Percentiles rank a stretch among this genome's conserved stretches.
Evolutionary conservation across 2,888 invertebrate species (phyloP).

Genomic region (Pollenia angustigena): DNA sequence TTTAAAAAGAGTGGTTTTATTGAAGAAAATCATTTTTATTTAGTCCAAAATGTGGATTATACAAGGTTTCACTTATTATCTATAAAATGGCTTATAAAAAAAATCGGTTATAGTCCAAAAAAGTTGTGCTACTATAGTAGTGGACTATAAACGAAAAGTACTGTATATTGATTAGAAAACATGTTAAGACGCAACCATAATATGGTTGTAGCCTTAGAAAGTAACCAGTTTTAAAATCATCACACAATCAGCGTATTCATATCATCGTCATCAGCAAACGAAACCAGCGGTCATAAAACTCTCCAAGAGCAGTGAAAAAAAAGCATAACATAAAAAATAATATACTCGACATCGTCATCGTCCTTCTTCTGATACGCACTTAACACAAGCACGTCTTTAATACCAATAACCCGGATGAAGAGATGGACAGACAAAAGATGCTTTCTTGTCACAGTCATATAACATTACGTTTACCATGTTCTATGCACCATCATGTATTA

Average conservation of each 20-base stretch:
- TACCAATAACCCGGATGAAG: slow-evolving; percentile 20
- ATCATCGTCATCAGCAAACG: slow-evolving; percentile 33
- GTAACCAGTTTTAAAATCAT: not conserved
- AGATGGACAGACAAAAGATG: slow-evolving; percentile 10
- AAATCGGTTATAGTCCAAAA: too few relatives aligned
- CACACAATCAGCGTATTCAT: slow-evolving; percentile 11
- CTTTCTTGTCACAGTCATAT: slow-evolving; percentile 47
- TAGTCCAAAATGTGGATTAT: too few relatives aligned
- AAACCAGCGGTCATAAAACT: slow-evolving; percentile 60
- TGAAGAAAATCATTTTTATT: too few relatives aligned
- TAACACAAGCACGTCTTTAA: slow-evolving; percentile 64
- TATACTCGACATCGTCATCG: slow-evolving; percentile 22
- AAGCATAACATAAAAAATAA: slow-evolving; percentile 34
- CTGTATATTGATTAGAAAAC: too few relatives aligned
- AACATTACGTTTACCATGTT: slow-evolving; percentile 7
- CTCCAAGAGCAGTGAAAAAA: slow-evolving; percentile 31
- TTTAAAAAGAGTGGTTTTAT: too few relatives aligned
- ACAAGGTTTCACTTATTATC: too few relatives aligned
- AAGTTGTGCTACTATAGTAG: too few relatives aligned
- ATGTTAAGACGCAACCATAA: too few relatives aligned
- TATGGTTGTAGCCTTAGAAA: too few relatives aligned
- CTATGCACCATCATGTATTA: slow-evolving; percentile 43
- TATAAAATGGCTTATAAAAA: too few relatives aligned
- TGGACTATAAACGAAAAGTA: too few relatives aligned
- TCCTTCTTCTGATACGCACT: slow-evolving; percentile 56